A percentile compares a stretch with the other conserved stretches of the same genome.
These are phyloP conservation scores for Macrosiphum euphorbiae DNA, from an alignment of 2,888 invertebrate genomes.

Conservation along the genomic window DNA sequence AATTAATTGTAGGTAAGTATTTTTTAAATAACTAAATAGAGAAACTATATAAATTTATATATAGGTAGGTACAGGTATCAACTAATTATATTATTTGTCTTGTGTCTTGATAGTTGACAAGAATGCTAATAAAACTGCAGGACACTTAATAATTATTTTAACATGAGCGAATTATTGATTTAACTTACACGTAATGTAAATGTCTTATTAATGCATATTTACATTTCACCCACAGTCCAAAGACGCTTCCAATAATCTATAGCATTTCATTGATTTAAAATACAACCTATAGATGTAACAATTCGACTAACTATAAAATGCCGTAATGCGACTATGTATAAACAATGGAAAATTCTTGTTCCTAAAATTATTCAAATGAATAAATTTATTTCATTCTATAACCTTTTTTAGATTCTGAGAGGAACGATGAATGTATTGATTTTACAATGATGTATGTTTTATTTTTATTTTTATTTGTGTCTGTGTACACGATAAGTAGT, in stretches of 20 bases:
- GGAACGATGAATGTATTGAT: no score
- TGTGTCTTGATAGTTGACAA: not conserved
- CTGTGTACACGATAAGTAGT: no score
- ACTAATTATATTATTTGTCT: not conserved
- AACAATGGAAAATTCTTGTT: not conserved
- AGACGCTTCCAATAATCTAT: not conserved
- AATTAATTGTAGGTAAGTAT: not conserved
- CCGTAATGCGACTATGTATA: not conserved
- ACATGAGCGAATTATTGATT: not conserved
- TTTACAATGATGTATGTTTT: no score
- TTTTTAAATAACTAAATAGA: no score
- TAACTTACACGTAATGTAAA: not conserved
- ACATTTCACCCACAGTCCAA: not conserved
- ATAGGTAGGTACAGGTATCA: not conserved
- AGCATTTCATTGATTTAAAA: not conserved
- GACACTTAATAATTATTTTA: not conserved
- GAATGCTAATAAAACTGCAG: not conserved
- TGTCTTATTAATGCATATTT: not conserved
- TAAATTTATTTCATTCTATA: not conserved
- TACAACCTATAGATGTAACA: slow-evolving; percentile 1
- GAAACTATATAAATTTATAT: no score
- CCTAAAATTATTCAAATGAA: not conserved
- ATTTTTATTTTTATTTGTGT: no score
- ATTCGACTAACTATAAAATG: not conserved
- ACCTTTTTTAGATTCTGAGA: not conserved